phyloP scores from a whole-genome alignment of 2,888 invertebrate genomes.

The Spilarctia lutea region DNA sequence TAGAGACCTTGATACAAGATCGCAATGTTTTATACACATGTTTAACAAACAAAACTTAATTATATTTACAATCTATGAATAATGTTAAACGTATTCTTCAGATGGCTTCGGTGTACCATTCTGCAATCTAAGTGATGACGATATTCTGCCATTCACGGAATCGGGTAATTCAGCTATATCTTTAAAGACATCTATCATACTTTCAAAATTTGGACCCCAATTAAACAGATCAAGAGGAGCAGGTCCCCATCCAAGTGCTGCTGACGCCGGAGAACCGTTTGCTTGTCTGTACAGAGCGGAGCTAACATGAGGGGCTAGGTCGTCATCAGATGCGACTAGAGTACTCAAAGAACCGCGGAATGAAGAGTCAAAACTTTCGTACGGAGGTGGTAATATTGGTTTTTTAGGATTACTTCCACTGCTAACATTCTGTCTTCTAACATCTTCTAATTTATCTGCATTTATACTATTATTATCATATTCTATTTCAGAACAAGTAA shows the following conservation, averaged over 20 bases:
- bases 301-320: constrained; percentile 93
- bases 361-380: constrained; percentile 97
- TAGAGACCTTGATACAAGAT: constrained; percentile 85
- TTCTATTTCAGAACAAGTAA: constrained; percentile 99
- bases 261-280: constrained; percentile 92
- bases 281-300: constrained; percentile 92
- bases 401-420: constrained; percentile 86
- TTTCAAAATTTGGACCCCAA: constrained; percentile 99
- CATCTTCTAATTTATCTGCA: constrained; percentile 91
- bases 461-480: constrained; percentile 96
- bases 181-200: constrained; percentile 97
- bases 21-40: constrained; percentile 76
- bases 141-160: constrained; percentile 90
- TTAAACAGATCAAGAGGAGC: constrained; percentile 89
- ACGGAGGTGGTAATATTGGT: constrained; percentile 91
- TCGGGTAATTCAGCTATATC: constrained; percentile 98
- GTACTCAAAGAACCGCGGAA: constrained; percentile 97
- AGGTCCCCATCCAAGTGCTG: constrained; percentile 96
- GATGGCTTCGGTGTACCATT: constrained; percentile 94
- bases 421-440: constrained; percentile 85
- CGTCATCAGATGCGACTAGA: constrained; percentile 97
- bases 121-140: constrained; percentile 91
- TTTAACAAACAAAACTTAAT: constrained; percentile 53
- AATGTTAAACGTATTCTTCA: constrained; percentile 93
- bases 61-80: constrained; percentile 55